Base-by-base conservation (phyloP, 2,113 vertebrate species). In the Ageneiosus marmoratus region DNA sequence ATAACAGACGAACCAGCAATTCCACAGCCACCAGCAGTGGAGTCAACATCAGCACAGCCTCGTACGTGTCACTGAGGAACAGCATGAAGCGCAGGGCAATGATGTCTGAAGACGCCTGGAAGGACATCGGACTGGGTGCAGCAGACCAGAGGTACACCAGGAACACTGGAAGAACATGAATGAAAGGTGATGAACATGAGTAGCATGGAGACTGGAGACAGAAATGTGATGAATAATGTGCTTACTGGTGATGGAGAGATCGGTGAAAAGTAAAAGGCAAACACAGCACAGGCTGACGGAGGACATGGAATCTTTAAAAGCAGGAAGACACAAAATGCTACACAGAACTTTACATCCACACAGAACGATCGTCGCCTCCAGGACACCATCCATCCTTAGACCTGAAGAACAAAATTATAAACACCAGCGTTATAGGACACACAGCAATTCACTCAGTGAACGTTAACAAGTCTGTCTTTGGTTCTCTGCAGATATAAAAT, bases 251-350 rank as follows among this genome's bases (percentile, higher is more conserved):
- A 94, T 86, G 20, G 90, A 72, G 81, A 94, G 83, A 88, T 95
- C 95, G 0, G 94, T 95, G 88, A 95, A 92, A 65, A 95, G 22
- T 62, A 95, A 85, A 44, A 95, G 92, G 84, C 92, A 93, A 83
- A 90, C 88, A 83, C 92, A 93, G 87, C 93, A 94, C 85, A 92
- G 88, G 77, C 89, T 90, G 56, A 93, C 74, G 0, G 91, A 86
- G 53, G 91, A 93, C 81, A 76, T 37, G 27, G 89, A 86, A 6
- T 79, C n/a, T 3, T 60, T 55, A 65, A 92, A 5, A 0, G 84
- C 84, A 1, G 91, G 90, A 84, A 94, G 86, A 73, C 90, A 90
- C 55, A 92, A 62, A 9, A 94, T 51, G 69, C 92, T 92, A 81
- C 88, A 88, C 81, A 75, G 82, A 81, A 92, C 79, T 86, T 94